These are phyloP conservation scores for Zaprionus nigranus DNA, from an alignment of 1,140 invertebrate species.

Conservation along the genomic window DNA sequence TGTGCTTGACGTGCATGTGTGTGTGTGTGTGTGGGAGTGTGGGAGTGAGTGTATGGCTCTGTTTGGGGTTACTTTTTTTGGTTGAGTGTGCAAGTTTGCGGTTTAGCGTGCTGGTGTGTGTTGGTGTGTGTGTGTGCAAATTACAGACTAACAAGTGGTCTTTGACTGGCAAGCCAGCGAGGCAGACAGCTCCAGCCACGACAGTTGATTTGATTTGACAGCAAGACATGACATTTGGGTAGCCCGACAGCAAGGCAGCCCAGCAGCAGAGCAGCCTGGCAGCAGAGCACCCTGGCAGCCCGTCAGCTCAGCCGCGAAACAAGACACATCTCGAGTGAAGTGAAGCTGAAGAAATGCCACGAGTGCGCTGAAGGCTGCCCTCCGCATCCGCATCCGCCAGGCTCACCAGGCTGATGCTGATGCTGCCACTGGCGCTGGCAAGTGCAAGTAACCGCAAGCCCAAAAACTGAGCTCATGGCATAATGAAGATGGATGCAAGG, in stretches of 20 bases:
- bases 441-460: slow-evolving; percentile 60
- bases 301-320: slow-evolving; percentile 4
- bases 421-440: slow-evolving; percentile 46
- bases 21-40: slow-evolving; percentile 7
- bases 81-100: slow-evolving; percentile 13
- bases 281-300: neutral
- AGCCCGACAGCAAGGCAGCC: slow-evolving; percentile 34
- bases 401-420: slow-evolving; percentile 11
- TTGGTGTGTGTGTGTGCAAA: slow-evolving; percentile 60
- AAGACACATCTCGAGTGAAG: slow-evolving; percentile 64
- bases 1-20: slow-evolving; percentile 53
- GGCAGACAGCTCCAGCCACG: slow-evolving; percentile 70
- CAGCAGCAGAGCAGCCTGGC: neutral
- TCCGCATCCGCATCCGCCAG: neutral
- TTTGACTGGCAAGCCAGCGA: slow-evolving; percentile 79
- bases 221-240: slow-evolving; percentile 79
- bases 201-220: slow-evolving; percentile 82
- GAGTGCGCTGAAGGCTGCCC: slow-evolving; percentile 41
- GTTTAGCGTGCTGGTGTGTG: slow-evolving; percentile 31
- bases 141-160: slow-evolving; percentile 83
- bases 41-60: slow-evolving; percentile 11
- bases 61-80: slow-evolving; percentile 32
- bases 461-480: slow-evolving; percentile 24
- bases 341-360: slow-evolving; percentile 72
- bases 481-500: slow-evolving; percentile 64